These are phyloP conservation scores for Drosophila prostipennis DNA, from an alignment of 2,888 invertebrate genomes.

Conservation along the genomic window DNA sequence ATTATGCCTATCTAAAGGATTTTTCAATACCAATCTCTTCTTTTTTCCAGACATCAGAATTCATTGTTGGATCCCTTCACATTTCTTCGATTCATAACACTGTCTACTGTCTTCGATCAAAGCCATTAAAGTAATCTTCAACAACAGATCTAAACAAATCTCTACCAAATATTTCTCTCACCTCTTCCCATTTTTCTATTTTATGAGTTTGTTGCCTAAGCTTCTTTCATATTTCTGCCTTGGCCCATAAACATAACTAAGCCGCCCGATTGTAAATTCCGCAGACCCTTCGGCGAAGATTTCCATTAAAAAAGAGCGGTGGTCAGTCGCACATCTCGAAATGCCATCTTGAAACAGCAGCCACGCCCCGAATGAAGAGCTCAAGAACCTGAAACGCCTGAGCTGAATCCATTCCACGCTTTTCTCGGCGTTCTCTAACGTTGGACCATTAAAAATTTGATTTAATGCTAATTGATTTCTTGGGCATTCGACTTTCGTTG, in stretches of 20 bases:
- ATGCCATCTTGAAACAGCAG: constrained; percentile 15
- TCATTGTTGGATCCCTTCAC: constrained; percentile 3
- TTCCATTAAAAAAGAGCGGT: constrained; percentile 25
- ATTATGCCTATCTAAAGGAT: background rate
- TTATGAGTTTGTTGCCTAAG: constrained; percentile 10
- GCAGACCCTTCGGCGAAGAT: constrained; percentile 27
- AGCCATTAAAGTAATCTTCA: constrained; percentile 8
- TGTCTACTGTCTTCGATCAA: constrained; percentile 6
- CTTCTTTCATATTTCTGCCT: constrained; percentile 24
- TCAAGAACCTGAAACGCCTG: constrained; percentile 7
- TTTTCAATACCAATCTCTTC: background rate
- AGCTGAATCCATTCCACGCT: background rate
- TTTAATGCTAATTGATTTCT: constrained; percentile 75
- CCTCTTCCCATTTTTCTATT: constrained; percentile 12
- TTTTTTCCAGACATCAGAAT: background rate
- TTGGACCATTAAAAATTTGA: constrained; percentile 60
- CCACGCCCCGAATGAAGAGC: constrained; percentile 9
- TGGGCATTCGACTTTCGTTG: constrained; percentile 37
- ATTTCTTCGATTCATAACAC: background rate
- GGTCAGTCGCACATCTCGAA: constrained; percentile 17
- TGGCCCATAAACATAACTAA: constrained; percentile 25
- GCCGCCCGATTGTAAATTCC: constrained; percentile 10
- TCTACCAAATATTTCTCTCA: constrained; percentile 23
- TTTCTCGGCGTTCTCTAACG: constrained; percentile 9
- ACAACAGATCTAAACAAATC: constrained; percentile 18